Percentiles rank a stretch among this genome's conserved stretches.
Conservation (phyloP, 2,113 vertebrate genomes). For the Microcebus jonahi region DNA sequence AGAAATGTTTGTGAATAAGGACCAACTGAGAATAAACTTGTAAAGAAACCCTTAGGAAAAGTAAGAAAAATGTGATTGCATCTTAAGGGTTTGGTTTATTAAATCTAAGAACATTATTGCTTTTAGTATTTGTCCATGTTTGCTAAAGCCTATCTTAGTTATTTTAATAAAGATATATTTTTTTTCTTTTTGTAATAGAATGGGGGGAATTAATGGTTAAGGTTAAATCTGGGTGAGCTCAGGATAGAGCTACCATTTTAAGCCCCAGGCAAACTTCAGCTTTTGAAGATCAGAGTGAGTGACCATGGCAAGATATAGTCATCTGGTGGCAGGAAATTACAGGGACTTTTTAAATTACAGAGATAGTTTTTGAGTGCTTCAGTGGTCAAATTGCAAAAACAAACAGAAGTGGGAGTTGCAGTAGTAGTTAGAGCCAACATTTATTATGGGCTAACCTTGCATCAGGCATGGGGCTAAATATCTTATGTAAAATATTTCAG, state of each 20-base stretch:
- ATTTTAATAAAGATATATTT: constrained; percentile 30
- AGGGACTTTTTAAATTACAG: constrained; percentile 49
- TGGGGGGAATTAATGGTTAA: constrained; percentile 8
- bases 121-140: constrained; percentile 43
- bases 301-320: not conserved
- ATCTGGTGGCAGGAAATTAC: constrained; percentile 65
- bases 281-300: constrained; percentile 64
- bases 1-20: not conserved
- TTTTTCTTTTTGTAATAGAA: not conserved
- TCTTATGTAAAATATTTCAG: constrained; percentile 23
- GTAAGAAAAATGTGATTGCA: constrained; percentile 40
- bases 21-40: not conserved
- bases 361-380: not conserved
- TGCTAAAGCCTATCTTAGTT: not conserved
- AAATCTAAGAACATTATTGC: constrained; percentile 36
- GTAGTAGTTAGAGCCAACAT: not conserved
- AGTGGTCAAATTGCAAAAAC: not conserved
- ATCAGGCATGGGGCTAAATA: not conserved
- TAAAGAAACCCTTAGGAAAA: constrained; percentile 16
- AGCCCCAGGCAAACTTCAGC: not conserved
- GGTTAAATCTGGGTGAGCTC: constrained; percentile 42
- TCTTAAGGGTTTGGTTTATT: constrained; percentile 28
- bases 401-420: not conserved
- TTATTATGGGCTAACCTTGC: not conserved
- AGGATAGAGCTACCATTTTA: constrained; percentile 1